Base-by-base conservation (phyloP, 2,888 invertebrate species). In the Helobdella robusta region DNA sequence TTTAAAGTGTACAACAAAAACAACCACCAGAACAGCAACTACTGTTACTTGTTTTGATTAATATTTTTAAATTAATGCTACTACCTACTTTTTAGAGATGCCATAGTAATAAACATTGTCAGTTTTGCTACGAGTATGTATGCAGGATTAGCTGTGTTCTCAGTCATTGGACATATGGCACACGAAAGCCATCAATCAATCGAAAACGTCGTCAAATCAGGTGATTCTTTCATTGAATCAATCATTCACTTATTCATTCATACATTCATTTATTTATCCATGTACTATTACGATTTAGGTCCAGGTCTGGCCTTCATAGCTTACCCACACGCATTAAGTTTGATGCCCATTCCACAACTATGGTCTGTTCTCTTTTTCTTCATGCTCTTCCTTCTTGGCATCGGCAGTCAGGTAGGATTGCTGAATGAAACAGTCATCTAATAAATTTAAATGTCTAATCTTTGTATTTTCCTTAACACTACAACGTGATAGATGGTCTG, bases 161-260 rank as follows among this genome's bases (percentile, higher is more conserved):
- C 72, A 23, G 69, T 73, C 64, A 74, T 73, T 46, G 73, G 73
- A 34, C 70, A 68, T 68, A 72, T 73, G 73, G 72, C 73, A 15
- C 65, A 66, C 32, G 68, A 71, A 35, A 63, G 64, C 23, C 58
- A 64, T 20, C 44, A 66, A 15, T 59, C 60, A 20, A 60, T 72
- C 34, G 66, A 67, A 20, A 44, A 71, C 8, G 70, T 71, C 63
- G 70, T 72, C 36, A 67, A 70, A 23, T 68, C 71, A 48, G 72
- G 70, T 70, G 56, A 62, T 50, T 23, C 25, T 2, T 50, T 11
- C 28, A 25, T 50, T 50, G 48, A 3, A n/a, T 5, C 23, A 8
- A 25, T 50, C 25, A n/a, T n/a, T n/a, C n/a, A n/a, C n/a, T n/a
- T n/a, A n/a, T n/a, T n/a, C n/a, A n/a, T n/a, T n/a, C n/a, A n/a